Base-by-base conservation (phyloP, 2,797 vertebrate species). In the Labeo calbasu region DNA sequence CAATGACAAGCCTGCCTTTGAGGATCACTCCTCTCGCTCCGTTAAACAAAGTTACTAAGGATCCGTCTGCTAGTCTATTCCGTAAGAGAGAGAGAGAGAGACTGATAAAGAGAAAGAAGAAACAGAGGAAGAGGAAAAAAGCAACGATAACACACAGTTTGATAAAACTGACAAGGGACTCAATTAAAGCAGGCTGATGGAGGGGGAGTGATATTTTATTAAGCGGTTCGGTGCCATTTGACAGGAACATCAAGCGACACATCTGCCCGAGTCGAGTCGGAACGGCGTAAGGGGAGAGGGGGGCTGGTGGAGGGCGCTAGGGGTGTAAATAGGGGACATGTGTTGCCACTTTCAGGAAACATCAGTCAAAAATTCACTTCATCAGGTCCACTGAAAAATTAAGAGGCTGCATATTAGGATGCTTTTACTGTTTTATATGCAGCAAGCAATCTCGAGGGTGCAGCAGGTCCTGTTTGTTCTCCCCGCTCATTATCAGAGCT, bases 151-250 rank as follows among this genome's bases (percentile, higher is more conserved):
- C 88, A 91, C 94, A 94, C 94, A 95, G 93, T 94, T 95, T 96
- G 93, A 94, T 95, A 96, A 96, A 95, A 95, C 94, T 96, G 96
- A 95, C 96, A 92, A 93, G 96, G 95, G 95, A 96, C 92, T 95
- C 93, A 96, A 96, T 96, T 96, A 96, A 95, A 93, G 93, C 91
- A 90, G 90, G 89, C 93, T 94, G 94, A 95, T 94, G 95, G 93
- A 95, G 93, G 91, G 91, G 86, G 87, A 93, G 92, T 94, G 92
- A 95, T 96, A 95, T 95, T 96, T 96, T 95, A 96, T 96, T 95
- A 95, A 96, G 94, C 91, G 93, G 91, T 93, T 91, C 88, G 19
- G 92, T 91, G 92, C 92, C 93, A 92, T 93, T 88, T 91, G 92
- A 92, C 90, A 92, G 91, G 90, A 91, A 95, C 94, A 95, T 95